Evolutionary conservation across 2,888 invertebrate species (phyloP), one percentile per base, ranked within the genome.

Genomic region (Caenorhabditis sp.): DNA sequence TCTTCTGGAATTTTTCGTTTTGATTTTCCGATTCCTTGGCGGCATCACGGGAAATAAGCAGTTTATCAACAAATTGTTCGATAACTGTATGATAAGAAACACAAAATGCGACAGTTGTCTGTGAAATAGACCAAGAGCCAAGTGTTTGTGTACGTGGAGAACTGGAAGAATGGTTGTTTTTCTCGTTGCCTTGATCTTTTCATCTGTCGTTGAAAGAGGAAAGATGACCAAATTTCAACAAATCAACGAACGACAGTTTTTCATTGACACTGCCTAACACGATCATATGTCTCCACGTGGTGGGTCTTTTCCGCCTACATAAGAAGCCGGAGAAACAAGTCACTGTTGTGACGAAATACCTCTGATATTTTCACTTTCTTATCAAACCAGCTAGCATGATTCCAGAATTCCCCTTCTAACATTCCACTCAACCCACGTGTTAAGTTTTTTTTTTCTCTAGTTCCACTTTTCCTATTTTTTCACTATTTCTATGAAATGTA

Each of bases 211-310:
- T 74, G 65, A 58, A 35, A 58, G 60, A 56, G 37, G 65, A 55
- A 35, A 58, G 60, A 56, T 56, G 65, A 55, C 61, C 53, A 68
- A 76, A 67, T 61, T 76, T 67, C 67, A 67, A 76, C 51, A 53
- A 67, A 67, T 76, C 76, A 76, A 67, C 76, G 67, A 76, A 76
- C 76, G 67, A 76, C 50, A 53, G 53, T 67, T 35, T 76, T 76
- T 76, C 76, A 76, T 76, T 76, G 76, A 76, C 74, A 74, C 56
- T 20, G 47, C 76, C 58, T 76, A 67, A 68, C 61, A 62, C 58
- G 68, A 77, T 68, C 77, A 69, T 68, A 69, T 69, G 77, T 69
- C 68, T 56, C 77, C 77, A 64, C 62, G 77, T 77, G 62, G 65
- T 44, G 67, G 60, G n/a, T n/a, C 47, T 60, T 35, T 37, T 32